Evolutionary conservation across 2,797 vertebrate genomes (phyloP).

Genomic region (Oryzias dopingdopingensis): DNA sequence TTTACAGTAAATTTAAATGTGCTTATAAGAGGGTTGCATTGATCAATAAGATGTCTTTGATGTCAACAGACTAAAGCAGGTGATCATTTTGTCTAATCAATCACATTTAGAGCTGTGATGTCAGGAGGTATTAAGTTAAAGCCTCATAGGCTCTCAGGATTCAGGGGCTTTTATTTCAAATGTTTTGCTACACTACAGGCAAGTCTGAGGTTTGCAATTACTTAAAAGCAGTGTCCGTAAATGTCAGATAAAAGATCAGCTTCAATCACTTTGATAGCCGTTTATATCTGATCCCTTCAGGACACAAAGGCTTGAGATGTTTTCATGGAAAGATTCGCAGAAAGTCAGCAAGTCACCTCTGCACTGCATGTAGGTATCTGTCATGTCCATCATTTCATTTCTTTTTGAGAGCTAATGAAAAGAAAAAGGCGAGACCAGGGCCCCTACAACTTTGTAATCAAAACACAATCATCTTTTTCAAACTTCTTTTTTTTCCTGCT

Average conservation of each 20-base stretch:
- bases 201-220: constrained; percentile 33
- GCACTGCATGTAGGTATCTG: constrained; percentile 5
- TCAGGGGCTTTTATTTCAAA: constrained; percentile 11
- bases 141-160: constrained; percentile 5
- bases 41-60: constrained; percentile 25
- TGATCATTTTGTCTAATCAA: constrained; percentile 27
- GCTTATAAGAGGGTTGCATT: constrained; percentile 16
- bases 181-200: background rate
- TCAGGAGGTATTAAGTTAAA: constrained; percentile 1
- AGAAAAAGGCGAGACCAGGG: constrained; percentile 10
- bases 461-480: background rate
- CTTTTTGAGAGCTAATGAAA: constrained; percentile 2
- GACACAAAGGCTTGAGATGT: constrained; percentile 28
- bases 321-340: constrained; percentile 16
- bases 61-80: constrained; percentile 28
- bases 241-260: constrained; percentile 44
- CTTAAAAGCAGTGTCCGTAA: constrained; percentile 39
- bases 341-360: constrained; percentile 5
- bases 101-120: constrained; percentile 11
- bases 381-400: background rate
- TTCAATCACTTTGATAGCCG: constrained; percentile 43
- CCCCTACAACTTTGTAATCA: constrained; percentile 7
- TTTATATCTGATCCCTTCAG: constrained; percentile 23
- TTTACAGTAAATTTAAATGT: constrained; percentile 32
- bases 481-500: too few relatives aligned